These are phyloP conservation scores for Saccostrea echinata DNA, from an alignment of 1,140 invertebrate genomes.

Conservation along the genomic window DNA sequence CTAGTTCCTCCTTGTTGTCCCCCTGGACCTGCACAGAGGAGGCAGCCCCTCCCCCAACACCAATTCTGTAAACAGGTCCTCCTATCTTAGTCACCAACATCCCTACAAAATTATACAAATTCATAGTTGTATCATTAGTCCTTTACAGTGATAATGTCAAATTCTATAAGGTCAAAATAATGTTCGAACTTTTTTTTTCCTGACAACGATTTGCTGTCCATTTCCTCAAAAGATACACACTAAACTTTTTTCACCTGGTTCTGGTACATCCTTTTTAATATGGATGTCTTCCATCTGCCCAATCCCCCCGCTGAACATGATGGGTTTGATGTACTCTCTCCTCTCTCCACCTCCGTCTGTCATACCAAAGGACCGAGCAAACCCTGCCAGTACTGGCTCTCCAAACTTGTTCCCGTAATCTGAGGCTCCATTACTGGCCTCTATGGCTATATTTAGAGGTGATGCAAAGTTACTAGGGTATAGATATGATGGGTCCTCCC, in stretches of 20 bases:
- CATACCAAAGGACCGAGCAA: conserved; percentile 94
- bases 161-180: too few relatives aligned
- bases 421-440: conserved; percentile 98
- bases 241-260: conserved; percentile 82
- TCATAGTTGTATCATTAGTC: not conserved
- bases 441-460: conserved; percentile 89
- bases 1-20: conserved; percentile 90
- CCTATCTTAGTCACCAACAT: conserved; percentile 93
- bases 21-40: conserved; percentile 96
- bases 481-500: conserved; percentile 87
- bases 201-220: too few relatives aligned
- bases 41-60: conserved; percentile 97
- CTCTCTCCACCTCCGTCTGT: conserved; percentile 85
- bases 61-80: conserved; percentile 96
- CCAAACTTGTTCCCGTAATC: conserved; percentile 99
- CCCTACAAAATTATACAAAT: conserved; percentile 60
- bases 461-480: conserved; percentile 95
- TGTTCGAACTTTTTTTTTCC: too few relatives aligned
- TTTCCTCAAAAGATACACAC: too few relatives aligned
- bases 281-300: conserved; percentile 92
- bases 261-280: conserved; percentile 87
- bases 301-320: conserved; percentile 98
- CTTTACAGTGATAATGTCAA: too few relatives aligned
- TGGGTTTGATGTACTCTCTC: conserved; percentile 97
- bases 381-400: conserved; percentile 95